Conservation (phyloP, 2,797 vertebrate genomes). For the Protosalanx chinensis region DNA sequence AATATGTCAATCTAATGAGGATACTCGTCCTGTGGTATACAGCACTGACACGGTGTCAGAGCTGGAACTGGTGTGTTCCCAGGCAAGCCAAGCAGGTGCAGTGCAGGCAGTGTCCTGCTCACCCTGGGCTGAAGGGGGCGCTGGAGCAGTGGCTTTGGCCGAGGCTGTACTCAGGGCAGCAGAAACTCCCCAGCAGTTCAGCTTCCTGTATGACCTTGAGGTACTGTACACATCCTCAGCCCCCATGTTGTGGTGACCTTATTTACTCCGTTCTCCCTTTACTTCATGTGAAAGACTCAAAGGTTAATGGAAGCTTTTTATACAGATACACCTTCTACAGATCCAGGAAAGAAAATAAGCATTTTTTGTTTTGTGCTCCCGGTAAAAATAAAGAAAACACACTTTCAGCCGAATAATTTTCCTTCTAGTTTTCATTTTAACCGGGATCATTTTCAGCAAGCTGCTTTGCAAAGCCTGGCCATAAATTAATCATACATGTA, state of each 20-base stretch:
- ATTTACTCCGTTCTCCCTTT: neutral
- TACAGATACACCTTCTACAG: too few relatives aligned
- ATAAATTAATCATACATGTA: too few relatives aligned
- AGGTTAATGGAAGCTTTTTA: too few relatives aligned
- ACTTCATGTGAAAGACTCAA: neutral
- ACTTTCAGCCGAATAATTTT: too few relatives aligned
- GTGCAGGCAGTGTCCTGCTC: conserved; percentile 79
- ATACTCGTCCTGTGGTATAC: conserved; percentile 24
- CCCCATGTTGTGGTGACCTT: neutral
- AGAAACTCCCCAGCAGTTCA: conserved; percentile 67
- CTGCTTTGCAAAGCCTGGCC: too few relatives aligned
- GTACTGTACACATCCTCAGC: conserved; percentile 49
- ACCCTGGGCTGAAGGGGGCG: conserved; percentile 83
- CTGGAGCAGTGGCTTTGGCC: conserved; percentile 74
- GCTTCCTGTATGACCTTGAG: conserved; percentile 76
- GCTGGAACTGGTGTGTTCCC: conserved; percentile 69
- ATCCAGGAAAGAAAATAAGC: too few relatives aligned
- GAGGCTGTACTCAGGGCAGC: conserved; percentile 75
- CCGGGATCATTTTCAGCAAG: too few relatives aligned
- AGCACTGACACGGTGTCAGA: conserved; percentile 81
- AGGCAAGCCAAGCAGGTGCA: conserved; percentile 76
- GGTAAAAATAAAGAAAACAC: too few relatives aligned
- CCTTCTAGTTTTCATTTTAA: too few relatives aligned
- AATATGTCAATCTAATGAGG: neutral
- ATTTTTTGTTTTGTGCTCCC: too few relatives aligned